These are phyloP conservation scores for Tetrax tetrax DNA, from an alignment of 2,113 vertebrate genomes.

Conservation along the genomic window DNA sequence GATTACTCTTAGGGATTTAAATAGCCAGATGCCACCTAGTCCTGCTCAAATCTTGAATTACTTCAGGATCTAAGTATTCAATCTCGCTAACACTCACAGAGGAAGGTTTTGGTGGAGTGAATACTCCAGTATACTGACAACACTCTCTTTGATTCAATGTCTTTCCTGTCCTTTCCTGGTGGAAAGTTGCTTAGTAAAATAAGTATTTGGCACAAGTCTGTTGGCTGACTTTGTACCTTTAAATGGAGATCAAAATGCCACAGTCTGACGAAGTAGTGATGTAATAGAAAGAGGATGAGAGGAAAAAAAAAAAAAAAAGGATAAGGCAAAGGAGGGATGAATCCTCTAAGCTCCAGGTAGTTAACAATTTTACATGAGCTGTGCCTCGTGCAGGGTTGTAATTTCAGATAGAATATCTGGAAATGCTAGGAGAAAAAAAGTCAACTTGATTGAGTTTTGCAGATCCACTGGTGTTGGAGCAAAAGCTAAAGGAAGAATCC, in stretches of 20 bases:
- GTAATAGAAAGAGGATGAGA: too few species aligned
- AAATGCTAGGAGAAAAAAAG: background rate
- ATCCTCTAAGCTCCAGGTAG: background rate
- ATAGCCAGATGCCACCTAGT: background rate
- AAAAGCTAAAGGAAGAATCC: background rate
- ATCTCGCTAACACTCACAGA: background rate
- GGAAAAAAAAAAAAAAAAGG: background rate
- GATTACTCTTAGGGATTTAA: background rate
- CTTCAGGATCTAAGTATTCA: fast-evolving
- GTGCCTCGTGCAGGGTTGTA: background rate
- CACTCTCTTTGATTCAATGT: background rate
- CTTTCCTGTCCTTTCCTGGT: background rate
- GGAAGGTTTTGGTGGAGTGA: background rate
- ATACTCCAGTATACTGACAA: background rate
- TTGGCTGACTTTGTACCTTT: too few species aligned
- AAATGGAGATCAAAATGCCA: too few species aligned
- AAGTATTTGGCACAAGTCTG: background rate
- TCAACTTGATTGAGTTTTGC: background rate
- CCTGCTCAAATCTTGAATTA: background rate
- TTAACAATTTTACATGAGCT: background rate
- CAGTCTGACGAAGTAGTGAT: too few species aligned
- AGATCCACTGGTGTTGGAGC: background rate
- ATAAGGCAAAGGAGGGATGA: background rate
- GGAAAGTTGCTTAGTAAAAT: background rate
- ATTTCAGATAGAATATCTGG: background rate